phyloP scores from a whole-genome alignment of 2,888 invertebrate species.

The Agrilus biguttatus region DNA sequence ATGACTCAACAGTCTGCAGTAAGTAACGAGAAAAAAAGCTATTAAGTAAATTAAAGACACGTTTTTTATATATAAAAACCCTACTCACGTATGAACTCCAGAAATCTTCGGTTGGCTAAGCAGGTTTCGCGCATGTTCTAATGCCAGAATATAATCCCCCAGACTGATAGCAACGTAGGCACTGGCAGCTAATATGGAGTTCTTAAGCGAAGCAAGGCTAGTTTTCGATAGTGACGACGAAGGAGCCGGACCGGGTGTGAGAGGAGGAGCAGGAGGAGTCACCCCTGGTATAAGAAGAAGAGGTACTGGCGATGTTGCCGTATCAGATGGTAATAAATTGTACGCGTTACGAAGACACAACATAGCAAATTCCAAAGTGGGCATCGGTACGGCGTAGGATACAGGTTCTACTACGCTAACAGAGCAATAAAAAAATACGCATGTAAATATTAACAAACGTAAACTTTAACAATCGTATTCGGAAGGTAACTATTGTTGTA shows the following conservation, averaged over 20 bases:
- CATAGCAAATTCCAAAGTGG: constrained; percentile 80
- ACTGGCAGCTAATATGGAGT: constrained; percentile 59
- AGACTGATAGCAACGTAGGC: constrained; percentile 75
- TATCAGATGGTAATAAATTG: constrained; percentile 46
- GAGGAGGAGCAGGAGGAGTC: constrained; percentile 24
- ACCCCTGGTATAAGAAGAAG: constrained; percentile 26
- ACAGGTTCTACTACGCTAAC: constrained; percentile 44
- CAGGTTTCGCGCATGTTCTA: constrained; percentile 63
- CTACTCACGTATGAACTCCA: constrained; percentile 48
- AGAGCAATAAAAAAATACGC: constrained; percentile 6
- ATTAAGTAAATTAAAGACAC: not conserved
- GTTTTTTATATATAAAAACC: not conserved
- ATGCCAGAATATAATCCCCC: constrained; percentile 67
- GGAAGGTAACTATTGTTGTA: too few species aligned
- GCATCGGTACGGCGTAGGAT: constrained; percentile 73
- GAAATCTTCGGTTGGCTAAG: constrained; percentile 57
- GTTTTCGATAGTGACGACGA: constrained; percentile 47
- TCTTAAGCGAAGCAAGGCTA: constrained; percentile 44
- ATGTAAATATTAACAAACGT: not conserved
- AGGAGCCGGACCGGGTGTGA: constrained; percentile 36
- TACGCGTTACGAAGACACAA: constrained; percentile 78
- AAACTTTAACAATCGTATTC: not conserved
- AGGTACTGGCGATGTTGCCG: constrained; percentile 27
- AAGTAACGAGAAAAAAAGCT: not conserved
- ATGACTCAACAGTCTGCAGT: constrained; percentile 60